Conservation (phyloP, 2,888 invertebrate species). For the Eupithecia subfuscata region DNA sequence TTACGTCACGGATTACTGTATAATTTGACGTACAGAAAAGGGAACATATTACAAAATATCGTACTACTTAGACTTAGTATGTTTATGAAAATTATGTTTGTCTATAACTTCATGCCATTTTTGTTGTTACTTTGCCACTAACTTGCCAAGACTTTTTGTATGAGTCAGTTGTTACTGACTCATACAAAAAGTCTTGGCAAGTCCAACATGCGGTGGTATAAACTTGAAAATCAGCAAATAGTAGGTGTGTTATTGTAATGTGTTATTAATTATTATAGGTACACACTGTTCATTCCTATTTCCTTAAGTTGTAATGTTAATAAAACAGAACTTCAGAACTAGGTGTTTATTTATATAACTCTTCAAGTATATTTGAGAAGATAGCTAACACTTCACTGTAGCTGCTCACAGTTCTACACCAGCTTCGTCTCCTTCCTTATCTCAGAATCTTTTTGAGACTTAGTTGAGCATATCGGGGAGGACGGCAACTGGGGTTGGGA, state of each 20-base stretch:
- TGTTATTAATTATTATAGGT: too few relatives aligned
- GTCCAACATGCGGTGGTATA: too few relatives aligned
- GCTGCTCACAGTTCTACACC: constrained; percentile 35
- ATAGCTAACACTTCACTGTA: constrained; percentile 20
- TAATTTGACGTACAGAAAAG: neutral
- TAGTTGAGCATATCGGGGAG: constrained; percentile 48
- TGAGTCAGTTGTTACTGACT: too few relatives aligned
- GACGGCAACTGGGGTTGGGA: constrained; percentile 33
- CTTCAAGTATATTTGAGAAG: constrained; percentile 33
- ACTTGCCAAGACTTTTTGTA: too few relatives aligned
- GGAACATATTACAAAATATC: neutral
- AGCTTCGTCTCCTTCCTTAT: constrained; percentile 15
- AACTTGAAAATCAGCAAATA: too few relatives aligned
- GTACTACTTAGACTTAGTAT: too few relatives aligned
- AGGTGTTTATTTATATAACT: constrained; percentile 39
- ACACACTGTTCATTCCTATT: neutral
- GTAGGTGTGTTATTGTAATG: neutral
- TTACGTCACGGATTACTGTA: neutral
- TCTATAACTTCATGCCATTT: too few relatives aligned
- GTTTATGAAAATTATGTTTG: too few relatives aligned
- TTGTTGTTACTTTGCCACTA: too few relatives aligned
- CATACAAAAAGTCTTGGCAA: too few relatives aligned
- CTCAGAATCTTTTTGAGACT: constrained; percentile 15
- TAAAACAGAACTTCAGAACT: constrained; percentile 22
- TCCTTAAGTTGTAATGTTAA: neutral